Percentiles rank a stretch among this genome's conserved stretches.
Evolutionary conservation across 2,797 vertebrate genomes (phyloP).

Genomic region (Siniperca undulata): DNA sequence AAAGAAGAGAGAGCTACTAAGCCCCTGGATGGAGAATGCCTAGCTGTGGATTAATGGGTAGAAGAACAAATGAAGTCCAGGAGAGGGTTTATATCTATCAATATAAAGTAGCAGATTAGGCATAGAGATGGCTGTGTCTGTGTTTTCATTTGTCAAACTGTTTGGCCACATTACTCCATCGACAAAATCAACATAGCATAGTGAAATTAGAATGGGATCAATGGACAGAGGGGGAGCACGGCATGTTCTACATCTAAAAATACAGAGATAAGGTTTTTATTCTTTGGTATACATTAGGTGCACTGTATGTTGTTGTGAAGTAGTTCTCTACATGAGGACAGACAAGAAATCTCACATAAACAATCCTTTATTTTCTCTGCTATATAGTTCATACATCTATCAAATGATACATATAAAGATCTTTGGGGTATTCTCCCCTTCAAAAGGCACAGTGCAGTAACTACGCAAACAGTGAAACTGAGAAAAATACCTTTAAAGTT

Average conservation of each 20-base stretch:
- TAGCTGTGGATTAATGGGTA: slow-evolving; percentile 86
- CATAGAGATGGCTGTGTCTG: slow-evolving; percentile 65
- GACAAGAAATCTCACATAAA: background rate
- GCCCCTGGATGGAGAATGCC: slow-evolving; percentile 84
- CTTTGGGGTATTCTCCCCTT: background rate
- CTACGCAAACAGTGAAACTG: too few species aligned
- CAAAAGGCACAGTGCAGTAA: too few species aligned
- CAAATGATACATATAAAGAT: background rate
- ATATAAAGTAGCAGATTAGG: slow-evolving; percentile 84
- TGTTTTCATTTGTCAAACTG: slow-evolving; percentile 75
- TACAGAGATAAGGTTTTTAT: slow-evolving; percentile 27
- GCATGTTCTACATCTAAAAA: slow-evolving; percentile 59
- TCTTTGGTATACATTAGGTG: background rate
- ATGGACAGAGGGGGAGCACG: slow-evolving; percentile 44
- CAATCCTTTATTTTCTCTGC: background rate
- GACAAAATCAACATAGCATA: slow-evolving; percentile 61
- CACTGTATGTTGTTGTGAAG: background rate
- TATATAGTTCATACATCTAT: background rate
- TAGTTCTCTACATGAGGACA: background rate
- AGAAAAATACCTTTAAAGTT: too few species aligned
- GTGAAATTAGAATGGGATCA: slow-evolving; percentile 74
- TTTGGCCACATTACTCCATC: slow-evolving; percentile 72
- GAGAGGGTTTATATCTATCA: slow-evolving; percentile 85
- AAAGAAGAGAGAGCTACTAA: slow-evolving; percentile 85
- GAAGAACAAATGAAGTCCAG: slow-evolving; percentile 88